Evolutionary conservation across 2,797 vertebrate genomes (phyloP), one percentile per base, ranked within the genome.

Genomic region (Momotus momota): DNA sequence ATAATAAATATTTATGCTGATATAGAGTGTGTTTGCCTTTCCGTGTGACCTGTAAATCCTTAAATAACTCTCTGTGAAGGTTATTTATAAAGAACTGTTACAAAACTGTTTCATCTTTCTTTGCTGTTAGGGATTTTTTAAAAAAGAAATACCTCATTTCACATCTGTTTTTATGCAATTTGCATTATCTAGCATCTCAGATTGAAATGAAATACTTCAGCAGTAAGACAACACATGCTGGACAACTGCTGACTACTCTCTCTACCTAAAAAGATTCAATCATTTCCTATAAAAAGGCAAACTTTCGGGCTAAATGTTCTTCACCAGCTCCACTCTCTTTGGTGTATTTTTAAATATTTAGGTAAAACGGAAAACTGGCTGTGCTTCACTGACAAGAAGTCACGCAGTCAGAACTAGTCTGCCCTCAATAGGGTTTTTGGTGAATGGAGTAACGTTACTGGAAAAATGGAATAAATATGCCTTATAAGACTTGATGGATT

Each of bases 381-480:
- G 69, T 35, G 43, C 41, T 92, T 80, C 60, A 52, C 38, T 33
- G 43, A 58, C 15, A 61, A 23, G 16, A 90, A 61, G 31, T 64
- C 52, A 46, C 0, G 0, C n/a, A 58, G 51, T 1, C 2, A 3
- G 80, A 58, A 66, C 57, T 86, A 92, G 81, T 62, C 86, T 94
- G 92, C 81, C 88, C 92, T 91, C 85, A 90, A 9, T 54, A 88
- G 84, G 69, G 54, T 9, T 86, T 91, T 31, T 55, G 22, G 58
- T 62, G 87, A 93, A 95, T 21, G 29, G 25, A 88, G 12, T 12
- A 75, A 29, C 0, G 1, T 31, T 49, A 54, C 9, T 4, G 8
- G 31, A 62, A 83, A 66, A 87, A 71, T 3, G 2, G 27, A 91
- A 43, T 73, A 83, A 93, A 66, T 52, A 83, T 13, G 35, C 29